Evolutionary conservation across 2,113 vertebrate genomes (phyloP), one percentile per base, ranked within the genome.

Genomic region (Grantiella picta): DNA sequence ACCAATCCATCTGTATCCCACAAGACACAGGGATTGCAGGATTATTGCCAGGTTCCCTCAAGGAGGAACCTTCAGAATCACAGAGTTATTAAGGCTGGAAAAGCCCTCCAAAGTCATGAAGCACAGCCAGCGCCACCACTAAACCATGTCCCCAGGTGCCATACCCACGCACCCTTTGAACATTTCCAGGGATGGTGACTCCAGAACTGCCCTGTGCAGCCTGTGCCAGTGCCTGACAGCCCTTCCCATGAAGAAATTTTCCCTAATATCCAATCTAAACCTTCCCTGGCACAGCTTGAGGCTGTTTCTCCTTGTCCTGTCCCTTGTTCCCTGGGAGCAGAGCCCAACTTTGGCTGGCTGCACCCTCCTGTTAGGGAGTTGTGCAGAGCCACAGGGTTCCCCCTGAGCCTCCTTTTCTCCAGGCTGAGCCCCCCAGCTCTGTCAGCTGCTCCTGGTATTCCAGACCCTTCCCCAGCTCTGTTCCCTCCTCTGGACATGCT

Each of bases 341-440:
- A 75, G 16, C 53, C 52, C 0, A 0, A 11, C 2, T 10, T 8
- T 3, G 2, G 18, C 14, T 0, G 0, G 27, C 15, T 65, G 44
- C 1, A 5, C 35, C 33, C 23, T 73, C 45, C 69, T 81, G 36
- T 3, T 52, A 75, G 52, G 72, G 59, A 23, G 3, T 1, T 52
- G 25, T 35, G 69, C 19, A 66, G 53, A 73, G 15, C 23, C 44
- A 65, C 0, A 64, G 12, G 33, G 11, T 13, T 2, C 15, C 28
- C 1, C 24, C 69, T 82, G 69, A 66, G 11, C 23, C 38, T 38
- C 28, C 53, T 82, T 60, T 53, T 2, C 53, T 45, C 38, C 69
- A 66, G 45, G 10, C 12, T 77, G 57, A 50, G 57, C 40, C 25
- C 53, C 25, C 18, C 72, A 63, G 40, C 36, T 52, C 36, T 42